A percentile compares a stretch with the other conserved stretches of the same genome.
Conservation (phyloP, 1,140 invertebrate genomes). For the Tenebrio molitor region DNA sequence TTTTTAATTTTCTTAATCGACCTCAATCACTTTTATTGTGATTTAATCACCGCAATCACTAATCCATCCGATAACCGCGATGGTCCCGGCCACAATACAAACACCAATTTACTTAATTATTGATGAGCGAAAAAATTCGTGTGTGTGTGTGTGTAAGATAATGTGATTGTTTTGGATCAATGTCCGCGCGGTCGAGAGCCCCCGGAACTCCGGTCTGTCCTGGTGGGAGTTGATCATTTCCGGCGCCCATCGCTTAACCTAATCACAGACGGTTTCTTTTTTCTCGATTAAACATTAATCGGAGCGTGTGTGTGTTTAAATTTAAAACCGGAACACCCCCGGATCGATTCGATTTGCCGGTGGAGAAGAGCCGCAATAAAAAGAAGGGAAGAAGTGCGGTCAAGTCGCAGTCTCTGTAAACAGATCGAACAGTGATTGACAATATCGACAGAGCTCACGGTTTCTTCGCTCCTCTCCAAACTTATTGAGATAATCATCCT, state of each 20-base stretch:
- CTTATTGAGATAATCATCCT: slow-evolving; percentile 58
- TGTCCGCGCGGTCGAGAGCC: slow-evolving; percentile 14
- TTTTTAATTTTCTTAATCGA: slow-evolving; percentile 47
- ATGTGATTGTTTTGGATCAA: slow-evolving; percentile 40
- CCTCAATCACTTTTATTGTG: slow-evolving; percentile 34
- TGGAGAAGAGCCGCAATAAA: slow-evolving; percentile 21
- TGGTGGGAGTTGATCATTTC: slow-evolving; percentile 35
- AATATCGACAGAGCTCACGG: slow-evolving; percentile 52
- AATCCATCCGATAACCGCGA: slow-evolving; percentile 13
- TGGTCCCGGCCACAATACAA: slow-evolving; percentile 34
- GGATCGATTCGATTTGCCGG: slow-evolving; percentile 15
- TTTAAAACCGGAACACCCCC: neutral
- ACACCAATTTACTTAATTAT: slow-evolving; percentile 37
- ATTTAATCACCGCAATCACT: slow-evolving; percentile 28
- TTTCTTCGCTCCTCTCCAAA: slow-evolving; percentile 48
- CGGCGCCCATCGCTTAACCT: slow-evolving; percentile 26
- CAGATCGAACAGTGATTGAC: slow-evolving; percentile 55
- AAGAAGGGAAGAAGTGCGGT: slow-evolving; percentile 32
- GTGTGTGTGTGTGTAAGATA: slow-evolving; percentile 21
- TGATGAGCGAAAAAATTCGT: slow-evolving; percentile 29
- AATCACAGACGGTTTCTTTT: slow-evolving; percentile 24
- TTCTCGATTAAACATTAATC: slow-evolving; percentile 15
- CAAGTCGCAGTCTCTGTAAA: slow-evolving; percentile 50
- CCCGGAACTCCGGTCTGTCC: slow-evolving; percentile 27
- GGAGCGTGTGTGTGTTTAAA: slow-evolving; percentile 25